A percentile compares a stretch with the other conserved stretches of the same genome.
These are phyloP conservation scores for Lepus timidus DNA, from an alignment of 2,113 vertebrate genomes.

Conservation along the genomic window DNA sequence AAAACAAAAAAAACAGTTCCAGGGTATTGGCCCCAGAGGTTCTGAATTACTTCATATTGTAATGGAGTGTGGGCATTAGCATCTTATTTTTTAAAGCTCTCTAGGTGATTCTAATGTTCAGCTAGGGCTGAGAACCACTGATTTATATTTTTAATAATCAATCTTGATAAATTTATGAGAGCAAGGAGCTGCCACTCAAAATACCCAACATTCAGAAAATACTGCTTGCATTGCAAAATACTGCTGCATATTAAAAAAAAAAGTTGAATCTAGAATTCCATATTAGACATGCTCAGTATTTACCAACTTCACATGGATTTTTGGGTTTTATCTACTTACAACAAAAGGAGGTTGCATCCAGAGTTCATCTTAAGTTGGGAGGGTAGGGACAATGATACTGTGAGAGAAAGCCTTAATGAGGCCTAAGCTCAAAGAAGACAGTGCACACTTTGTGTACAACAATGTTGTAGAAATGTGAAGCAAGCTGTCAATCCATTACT, in stretches of 20 bases:
- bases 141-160: conserved; percentile 64
- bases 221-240: conserved; percentile 49
- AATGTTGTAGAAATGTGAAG: conserved; percentile 66
- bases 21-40: not conserved
- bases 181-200: conserved; percentile 64
- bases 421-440: conserved; percentile 72
- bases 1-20: not conserved
- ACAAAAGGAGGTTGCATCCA: conserved; percentile 57
- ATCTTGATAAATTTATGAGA: conserved; percentile 58
- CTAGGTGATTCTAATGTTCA: not conserved
- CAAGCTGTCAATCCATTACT: conserved; percentile 43
- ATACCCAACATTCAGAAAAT: conserved; percentile 62
- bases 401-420: conserved; percentile 51
- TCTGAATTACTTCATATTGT: not conserved
- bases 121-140: not conserved
- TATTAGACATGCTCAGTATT: not conserved
- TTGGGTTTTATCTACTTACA: conserved; percentile 50
- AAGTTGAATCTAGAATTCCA: conserved; percentile 49
- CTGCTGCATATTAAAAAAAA: conserved; percentile 21
- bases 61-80: not conserved
- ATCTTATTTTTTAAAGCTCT: conserved; percentile 10
- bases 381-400: not conserved
- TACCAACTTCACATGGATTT: conserved; percentile 64
- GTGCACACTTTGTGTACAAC: conserved; percentile 54
- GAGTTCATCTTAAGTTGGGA: conserved; percentile 22